Evolutionary conservation across 2,888 invertebrate genomes (phyloP).

Genomic region (Glyphotaelius pellucidus): DNA sequence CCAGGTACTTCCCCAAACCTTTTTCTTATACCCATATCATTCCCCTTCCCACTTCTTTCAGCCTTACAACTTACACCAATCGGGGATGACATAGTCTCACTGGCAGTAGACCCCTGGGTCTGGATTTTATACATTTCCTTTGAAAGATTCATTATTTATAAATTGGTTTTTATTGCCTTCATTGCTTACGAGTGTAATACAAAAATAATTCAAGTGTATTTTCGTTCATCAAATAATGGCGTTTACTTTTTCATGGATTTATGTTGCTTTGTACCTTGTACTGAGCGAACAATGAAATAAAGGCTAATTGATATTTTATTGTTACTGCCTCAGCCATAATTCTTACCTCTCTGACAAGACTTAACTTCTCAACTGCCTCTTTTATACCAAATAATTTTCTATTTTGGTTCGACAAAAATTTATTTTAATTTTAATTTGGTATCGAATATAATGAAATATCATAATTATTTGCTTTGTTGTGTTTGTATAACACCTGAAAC

Average conservation of each 20-base stretch:
- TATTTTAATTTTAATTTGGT: too few relatives aligned
- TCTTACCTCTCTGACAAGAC: neutral
- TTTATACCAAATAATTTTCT: neutral
- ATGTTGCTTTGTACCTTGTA: neutral
- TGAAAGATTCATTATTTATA: neutral
- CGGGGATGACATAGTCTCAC: too few relatives aligned
- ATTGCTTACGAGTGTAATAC: slow-evolving; percentile 1
- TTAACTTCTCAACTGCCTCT: neutral
- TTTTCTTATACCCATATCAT: too few relatives aligned
- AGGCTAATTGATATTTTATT: neutral
- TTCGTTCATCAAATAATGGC: slow-evolving; percentile 5
- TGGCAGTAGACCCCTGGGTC: too few relatives aligned
- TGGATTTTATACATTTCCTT: neutral
- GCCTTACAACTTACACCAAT: too few relatives aligned
- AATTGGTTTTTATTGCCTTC: neutral
- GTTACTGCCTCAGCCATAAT: neutral
- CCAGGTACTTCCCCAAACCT: too few relatives aligned
- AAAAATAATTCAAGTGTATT: neutral
- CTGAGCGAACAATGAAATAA: neutral
- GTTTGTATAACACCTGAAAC: too few relatives aligned
- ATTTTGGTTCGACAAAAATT: too few relatives aligned
- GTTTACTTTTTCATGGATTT: neutral
- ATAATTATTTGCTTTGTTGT: too few relatives aligned
- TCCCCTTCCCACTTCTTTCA: too few relatives aligned
- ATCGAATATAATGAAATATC: too few relatives aligned